phyloP scores from a whole-genome alignment of 2,888 invertebrate genomes.

The Phengaris arion region DNA sequence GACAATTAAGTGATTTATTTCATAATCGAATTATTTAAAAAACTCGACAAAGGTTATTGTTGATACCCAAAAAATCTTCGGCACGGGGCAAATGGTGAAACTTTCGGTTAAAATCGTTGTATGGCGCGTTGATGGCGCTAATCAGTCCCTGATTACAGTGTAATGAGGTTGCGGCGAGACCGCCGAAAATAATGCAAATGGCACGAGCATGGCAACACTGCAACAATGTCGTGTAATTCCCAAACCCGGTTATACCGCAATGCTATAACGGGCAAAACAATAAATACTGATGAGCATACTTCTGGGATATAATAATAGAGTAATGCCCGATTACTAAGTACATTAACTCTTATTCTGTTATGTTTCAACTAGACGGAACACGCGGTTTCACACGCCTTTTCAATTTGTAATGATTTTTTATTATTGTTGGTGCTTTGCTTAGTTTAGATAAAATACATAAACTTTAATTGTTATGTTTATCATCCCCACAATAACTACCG shows the following conservation, averaged over 20 bases:
- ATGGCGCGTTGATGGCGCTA: conserved; percentile 49
- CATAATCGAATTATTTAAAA: too few relatives aligned
- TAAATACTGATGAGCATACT: conserved; percentile 27
- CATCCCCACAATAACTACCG: too few relatives aligned
- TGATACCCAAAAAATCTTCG: neutral
- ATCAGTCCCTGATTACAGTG: conserved; percentile 68
- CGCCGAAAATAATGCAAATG: conserved; percentile 60
- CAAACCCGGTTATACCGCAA: conserved; percentile 21
- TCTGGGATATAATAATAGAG: conserved; percentile 27
- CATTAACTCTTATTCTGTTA: neutral
- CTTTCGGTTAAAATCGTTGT: conserved; percentile 18
- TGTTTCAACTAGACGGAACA: neutral
- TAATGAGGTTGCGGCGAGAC: conserved; percentile 56
- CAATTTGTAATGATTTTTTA: neutral
- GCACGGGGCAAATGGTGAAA: neutral
- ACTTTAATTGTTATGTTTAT: too few relatives aligned
- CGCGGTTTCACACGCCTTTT: neutral
- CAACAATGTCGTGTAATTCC: conserved; percentile 36
- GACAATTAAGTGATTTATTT: too few relatives aligned
- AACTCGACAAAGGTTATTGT: too few relatives aligned
- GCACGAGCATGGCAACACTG: conserved; percentile 37
- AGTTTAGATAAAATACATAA: too few relatives aligned
- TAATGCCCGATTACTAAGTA: neutral
- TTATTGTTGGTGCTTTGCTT: neutral
- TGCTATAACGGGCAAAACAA: conserved; percentile 15